A percentile compares a stretch with the other conserved stretches of the same genome.
Evolutionary conservation across 2,113 vertebrate genomes (phyloP).

Genomic region (Nothoprocta perdicaria): DNA sequence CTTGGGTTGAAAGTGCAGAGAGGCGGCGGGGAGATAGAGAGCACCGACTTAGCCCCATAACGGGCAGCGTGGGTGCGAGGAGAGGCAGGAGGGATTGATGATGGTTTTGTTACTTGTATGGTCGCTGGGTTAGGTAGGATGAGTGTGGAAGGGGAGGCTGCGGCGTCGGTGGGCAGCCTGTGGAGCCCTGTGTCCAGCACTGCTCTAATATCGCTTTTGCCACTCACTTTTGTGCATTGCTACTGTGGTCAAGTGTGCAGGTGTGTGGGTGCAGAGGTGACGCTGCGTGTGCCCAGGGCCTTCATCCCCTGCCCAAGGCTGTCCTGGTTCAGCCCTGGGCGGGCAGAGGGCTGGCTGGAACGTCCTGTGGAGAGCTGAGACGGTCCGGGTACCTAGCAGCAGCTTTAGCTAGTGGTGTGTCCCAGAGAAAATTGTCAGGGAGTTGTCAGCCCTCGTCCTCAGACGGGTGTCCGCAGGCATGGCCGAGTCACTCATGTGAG

Average conservation of each 20-base stretch:
- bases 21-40: not conserved
- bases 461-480: not conserved
- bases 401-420: not conserved
- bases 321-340: not conserved
- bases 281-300: not conserved
- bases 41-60: not conserved
- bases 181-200: not conserved
- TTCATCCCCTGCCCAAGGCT: not conserved
- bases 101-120: not conserved
- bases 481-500: not conserved
- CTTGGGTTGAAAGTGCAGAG: conserved; percentile 11
- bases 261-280: rapidly evolving
- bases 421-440: not conserved
- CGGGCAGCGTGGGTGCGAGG: not conserved
- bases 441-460: not conserved
- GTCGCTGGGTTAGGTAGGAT: not conserved
- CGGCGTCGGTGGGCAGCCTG: not conserved
- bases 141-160: not conserved
- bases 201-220: not conserved
- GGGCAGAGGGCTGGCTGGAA: not conserved
- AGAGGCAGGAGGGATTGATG: not conserved
- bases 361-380: not conserved
- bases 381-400: not conserved
- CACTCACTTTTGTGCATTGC: not conserved
- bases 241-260: rapidly evolving